phyloP scores from a whole-genome alignment of 2,113 vertebrate species.

The Dipodomys spectabilis region DNA sequence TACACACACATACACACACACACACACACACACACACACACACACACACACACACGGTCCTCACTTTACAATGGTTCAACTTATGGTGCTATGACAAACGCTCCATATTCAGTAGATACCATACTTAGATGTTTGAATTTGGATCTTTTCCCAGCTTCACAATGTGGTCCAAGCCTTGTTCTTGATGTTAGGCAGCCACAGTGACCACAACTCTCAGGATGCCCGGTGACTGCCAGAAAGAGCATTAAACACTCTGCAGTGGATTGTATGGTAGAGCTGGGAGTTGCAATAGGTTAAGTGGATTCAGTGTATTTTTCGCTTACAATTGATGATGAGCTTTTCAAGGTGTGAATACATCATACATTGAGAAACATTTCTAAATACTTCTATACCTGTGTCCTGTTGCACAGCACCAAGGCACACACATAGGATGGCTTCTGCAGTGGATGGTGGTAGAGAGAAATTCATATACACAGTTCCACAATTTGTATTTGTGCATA shows the following conservation, averaged over 20 bases:
- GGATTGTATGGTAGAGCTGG: too few species aligned
- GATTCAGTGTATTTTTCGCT: not conserved
- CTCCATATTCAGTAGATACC: not conserved
- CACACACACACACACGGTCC: too few species aligned
- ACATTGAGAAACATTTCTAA: not conserved
- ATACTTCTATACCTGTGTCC: too few species aligned
- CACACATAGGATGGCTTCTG: not conserved
- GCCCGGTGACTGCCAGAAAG: too few species aligned
- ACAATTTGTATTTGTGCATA: too few species aligned
- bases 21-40: too few species aligned
- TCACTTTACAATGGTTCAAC: not conserved
- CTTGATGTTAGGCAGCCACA: not conserved
- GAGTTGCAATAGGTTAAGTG: too few species aligned
- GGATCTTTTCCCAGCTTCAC: not conserved
- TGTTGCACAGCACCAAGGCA: not conserved
- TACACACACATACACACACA: too few species aligned
- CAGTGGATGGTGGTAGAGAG: rapidly evolving
- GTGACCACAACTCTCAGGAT: too few species aligned
- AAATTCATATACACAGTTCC: not conserved
- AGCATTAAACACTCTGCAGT: not conserved
- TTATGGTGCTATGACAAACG: not conserved
- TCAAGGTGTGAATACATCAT: not conserved
- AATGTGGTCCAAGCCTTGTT: rapidly evolving
- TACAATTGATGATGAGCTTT: not conserved
- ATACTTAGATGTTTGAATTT: not conserved